phyloP scores from a whole-genome alignment of 2,797 vertebrate species.

The Sebastes baramenuke region DNA sequence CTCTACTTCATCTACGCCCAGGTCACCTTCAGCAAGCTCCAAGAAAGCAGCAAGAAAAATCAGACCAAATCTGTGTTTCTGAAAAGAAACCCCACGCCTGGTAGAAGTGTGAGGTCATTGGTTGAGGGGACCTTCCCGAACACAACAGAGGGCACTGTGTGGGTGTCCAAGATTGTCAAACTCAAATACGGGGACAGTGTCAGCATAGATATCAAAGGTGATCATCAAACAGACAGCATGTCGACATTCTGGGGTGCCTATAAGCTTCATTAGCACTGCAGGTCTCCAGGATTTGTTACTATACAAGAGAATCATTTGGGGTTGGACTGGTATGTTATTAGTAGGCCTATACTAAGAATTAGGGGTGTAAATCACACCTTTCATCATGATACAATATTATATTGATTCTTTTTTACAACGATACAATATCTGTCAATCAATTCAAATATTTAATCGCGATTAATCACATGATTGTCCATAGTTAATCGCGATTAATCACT shows the following conservation, averaged over 20 bases:
- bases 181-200: conserved; percentile 33
- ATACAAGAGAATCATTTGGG: background rate
- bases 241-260: conserved; percentile 71
- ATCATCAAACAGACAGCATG: rapidly evolving
- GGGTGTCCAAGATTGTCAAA: conserved; percentile 52
- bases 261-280: conserved; percentile 31
- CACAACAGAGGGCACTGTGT: conserved; percentile 9
- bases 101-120: rapidly evolving
- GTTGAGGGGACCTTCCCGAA: background rate
- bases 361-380: too few species aligned
- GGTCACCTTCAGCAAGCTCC: conserved; percentile 47
- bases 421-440: too few species aligned
- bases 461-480: too few species aligned
- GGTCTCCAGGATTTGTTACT: background rate
- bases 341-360: background rate
- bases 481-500: too few species aligned
- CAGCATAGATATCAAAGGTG: conserved; percentile 30
- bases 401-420: too few species aligned
- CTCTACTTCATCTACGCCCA: conserved; percentile 67
- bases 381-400: too few species aligned
- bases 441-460: too few species aligned
- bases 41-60: rapidly evolving
- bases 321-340: background rate
- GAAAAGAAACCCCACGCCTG: rapidly evolving
- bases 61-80: conserved; percentile 18